Conservation (phyloP, 2,888 invertebrate genomes). For the Bellardia pandia region DNA sequence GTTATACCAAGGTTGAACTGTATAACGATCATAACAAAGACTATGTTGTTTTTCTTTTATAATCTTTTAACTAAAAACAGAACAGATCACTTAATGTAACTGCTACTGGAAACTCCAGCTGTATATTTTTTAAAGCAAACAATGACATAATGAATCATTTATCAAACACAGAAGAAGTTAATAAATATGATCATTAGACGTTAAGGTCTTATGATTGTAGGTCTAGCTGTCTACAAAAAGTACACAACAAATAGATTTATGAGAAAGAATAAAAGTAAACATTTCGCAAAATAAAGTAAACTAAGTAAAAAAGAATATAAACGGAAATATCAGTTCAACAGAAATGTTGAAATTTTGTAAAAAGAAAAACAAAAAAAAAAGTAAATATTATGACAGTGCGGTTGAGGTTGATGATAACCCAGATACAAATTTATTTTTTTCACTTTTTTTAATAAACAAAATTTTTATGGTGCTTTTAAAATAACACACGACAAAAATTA, state of each 20-base stretch:
- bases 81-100: too few relatives aligned
- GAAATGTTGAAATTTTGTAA: background rate
- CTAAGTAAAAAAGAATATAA: background rate
- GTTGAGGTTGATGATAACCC: conserved; percentile 37
- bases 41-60: background rate
- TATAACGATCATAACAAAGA: background rate
- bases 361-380: conserved; percentile 15
- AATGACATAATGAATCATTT: conserved; percentile 58
- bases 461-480: conserved; percentile 47
- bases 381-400: conserved; percentile 48
- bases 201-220: background rate
- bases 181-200: background rate
- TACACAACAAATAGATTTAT: background rate
- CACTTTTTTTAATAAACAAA: background rate
- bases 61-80: too few relatives aligned
- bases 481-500: conserved; percentile 43
- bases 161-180: conserved; percentile 16
- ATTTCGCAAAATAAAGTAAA: conserved; percentile 44
- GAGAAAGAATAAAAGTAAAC: conserved; percentile 62
- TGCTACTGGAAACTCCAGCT: conserved; percentile 23
- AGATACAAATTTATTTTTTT: conserved; percentile 19
- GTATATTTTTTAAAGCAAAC: conserved; percentile 13
- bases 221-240: background rate
- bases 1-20: too few relatives aligned
- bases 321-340: conserved; percentile 39